These are phyloP conservation scores for Hydrochoerus hydrochaeris DNA, from an alignment of 2,113 vertebrate species.

Conservation along the genomic window DNA sequence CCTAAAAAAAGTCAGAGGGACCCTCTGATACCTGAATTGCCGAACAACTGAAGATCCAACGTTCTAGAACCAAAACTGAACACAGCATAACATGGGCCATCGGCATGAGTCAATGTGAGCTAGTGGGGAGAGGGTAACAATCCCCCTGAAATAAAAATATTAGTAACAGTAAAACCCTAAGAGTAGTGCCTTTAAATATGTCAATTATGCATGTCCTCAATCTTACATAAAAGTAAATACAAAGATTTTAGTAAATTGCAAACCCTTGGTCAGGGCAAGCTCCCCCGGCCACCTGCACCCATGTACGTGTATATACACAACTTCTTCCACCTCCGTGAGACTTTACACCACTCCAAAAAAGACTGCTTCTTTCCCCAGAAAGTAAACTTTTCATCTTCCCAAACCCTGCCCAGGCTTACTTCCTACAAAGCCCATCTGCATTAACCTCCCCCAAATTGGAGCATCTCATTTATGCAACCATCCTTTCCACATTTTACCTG, in stretches of 20 bases:
- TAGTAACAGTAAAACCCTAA: background rate
- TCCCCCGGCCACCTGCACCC: background rate
- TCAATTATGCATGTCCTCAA: background rate
- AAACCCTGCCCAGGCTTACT: background rate
- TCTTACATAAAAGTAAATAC: background rate
- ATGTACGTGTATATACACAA: background rate
- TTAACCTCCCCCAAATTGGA: background rate
- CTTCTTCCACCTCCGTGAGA: background rate
- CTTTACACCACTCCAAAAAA: background rate
- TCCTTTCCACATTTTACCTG: background rate
- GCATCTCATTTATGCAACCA: background rate
- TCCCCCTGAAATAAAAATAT: background rate
- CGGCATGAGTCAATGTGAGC: background rate
- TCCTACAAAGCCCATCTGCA: background rate
- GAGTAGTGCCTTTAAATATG: background rate
- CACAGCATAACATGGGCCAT: background rate
- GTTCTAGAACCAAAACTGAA: background rate
- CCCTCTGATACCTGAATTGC: background rate
- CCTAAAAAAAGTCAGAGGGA: background rate
- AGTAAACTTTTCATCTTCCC: background rate
- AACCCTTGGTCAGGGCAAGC: background rate
- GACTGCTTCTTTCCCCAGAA: background rate
- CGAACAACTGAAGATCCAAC: background rate
- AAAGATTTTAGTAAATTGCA: conserved; percentile 1
- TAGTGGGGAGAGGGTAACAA: no score